Evolutionary conservation across 2,888 invertebrate genomes (phyloP), one percentile per base, ranked within the genome.

Genomic region (Blastobasis adustella): DNA sequence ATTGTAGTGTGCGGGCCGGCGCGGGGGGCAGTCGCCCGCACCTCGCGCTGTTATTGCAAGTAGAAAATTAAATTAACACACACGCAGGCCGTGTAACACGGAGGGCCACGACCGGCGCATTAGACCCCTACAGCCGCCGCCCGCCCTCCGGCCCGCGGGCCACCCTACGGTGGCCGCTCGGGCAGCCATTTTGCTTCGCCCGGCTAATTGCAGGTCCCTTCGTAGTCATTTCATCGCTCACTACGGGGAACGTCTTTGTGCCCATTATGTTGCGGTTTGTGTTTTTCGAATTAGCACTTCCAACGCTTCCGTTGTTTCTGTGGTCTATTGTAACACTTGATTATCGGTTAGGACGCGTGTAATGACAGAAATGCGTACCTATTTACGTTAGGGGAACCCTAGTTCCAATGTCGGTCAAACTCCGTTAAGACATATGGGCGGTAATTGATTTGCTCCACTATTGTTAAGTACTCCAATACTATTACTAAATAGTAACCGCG

Each of bases 21-120:
- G 23, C 23, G 23, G 23, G 23, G 23, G 23, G 23, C 46, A 9
- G 10, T 47, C 37, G n/a, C 9, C 48, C n/a, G 42, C 23, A 53
- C 49, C 54, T 56, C 42, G n/a, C 8, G 46, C 46, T 42, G 42
- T 86, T 83, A 86, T 73, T 76, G 73, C 81, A 68, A 83, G 79
- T 80, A 79, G 84, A 85, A 86, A 87, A 87, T 87, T 87, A 84
- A 87, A 87, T 87, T 87, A 87, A 83, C 82, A 83, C 82, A 86
- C 86, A 82, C 83, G 81, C 82, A 80, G 71, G 63, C 62, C 73
- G 76, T 67, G 73, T 72, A 72, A 73, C 72, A 63, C 71, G 62
- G 75, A 78, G 75, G 69, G 67, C 62, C 61, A 58, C 58, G 65
- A 60, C 84, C 82, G 82, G 54, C 49, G 51, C 76, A 60, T 51